Percentiles rank a stretch among this genome's conserved stretches.
These are phyloP conservation scores for Panthera tigris DNA, from an alignment of 2,113 vertebrate species.

Conservation along the genomic window DNA sequence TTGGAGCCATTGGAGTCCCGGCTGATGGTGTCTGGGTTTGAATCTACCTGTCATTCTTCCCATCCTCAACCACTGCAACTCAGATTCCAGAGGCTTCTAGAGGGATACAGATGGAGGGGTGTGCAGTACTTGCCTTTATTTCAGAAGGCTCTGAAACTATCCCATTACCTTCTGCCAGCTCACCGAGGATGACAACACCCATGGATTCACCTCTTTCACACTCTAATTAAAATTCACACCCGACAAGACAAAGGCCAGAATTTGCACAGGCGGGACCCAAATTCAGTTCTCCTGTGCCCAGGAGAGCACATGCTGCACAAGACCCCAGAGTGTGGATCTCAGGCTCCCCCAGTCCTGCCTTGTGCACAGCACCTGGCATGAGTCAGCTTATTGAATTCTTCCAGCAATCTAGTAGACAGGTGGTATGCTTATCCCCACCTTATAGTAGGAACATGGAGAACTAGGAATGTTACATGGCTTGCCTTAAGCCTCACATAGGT, in stretches of 20 bases:
- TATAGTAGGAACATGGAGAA: neutral
- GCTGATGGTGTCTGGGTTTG: neutral
- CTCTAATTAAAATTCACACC: neutral
- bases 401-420: neutral
- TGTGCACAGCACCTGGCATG: accelerated
- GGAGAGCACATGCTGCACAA: neutral
- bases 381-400: neutral
- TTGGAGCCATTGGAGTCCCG: neutral
- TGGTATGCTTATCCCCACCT: neutral
- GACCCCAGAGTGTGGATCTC: accelerated
- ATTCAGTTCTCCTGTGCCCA: neutral
- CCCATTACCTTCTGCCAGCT: neutral
- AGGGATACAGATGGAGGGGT: neutral
- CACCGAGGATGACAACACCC: neutral
- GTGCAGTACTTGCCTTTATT: neutral
- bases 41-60: neutral
- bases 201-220: neutral
- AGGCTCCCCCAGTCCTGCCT: accelerated
- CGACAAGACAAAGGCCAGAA: neutral
- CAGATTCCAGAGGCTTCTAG: neutral
- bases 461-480: neutral
- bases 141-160: neutral
- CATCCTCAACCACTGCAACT: neutral
- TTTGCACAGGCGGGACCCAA: neutral
- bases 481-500: neutral